Conservation (phyloP, 2,797 vertebrate genomes). For the Halcyon smyrnensis region DNA sequence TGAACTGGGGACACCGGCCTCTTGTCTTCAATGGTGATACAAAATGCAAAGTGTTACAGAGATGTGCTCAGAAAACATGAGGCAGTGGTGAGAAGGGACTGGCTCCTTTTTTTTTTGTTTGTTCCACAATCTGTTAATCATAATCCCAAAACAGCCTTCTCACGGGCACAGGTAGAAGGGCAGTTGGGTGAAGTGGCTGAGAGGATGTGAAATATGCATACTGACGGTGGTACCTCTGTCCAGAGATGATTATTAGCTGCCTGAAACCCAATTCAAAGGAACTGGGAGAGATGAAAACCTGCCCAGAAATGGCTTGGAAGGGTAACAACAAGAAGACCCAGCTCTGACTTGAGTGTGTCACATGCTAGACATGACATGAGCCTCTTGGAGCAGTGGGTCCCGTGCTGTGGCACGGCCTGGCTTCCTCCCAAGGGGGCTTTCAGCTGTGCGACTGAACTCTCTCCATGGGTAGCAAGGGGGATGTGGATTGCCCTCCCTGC, state of each 20-base stretch:
- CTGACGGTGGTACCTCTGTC: neutral
- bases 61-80: neutral
- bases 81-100: neutral
- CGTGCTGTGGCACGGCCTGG: neutral
- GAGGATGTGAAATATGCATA: neutral
- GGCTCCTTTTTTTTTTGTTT: neutral
- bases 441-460: accelerated
- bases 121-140: neutral
- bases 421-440: neutral
- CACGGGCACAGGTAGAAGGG: neutral
- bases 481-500: neutral
- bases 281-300: neutral
- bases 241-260: neutral
- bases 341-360: neutral
- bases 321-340: neutral
- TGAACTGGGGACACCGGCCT: neutral
- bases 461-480: neutral
- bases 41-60: neutral
- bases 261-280: neutral
- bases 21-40: neutral
- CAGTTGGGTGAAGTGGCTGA: neutral
- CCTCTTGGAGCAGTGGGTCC: neutral
- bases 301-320: neutral
- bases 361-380: neutral
- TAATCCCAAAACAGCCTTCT: neutral